Conservation (phyloP, 1,140 invertebrate species). For the Musca domestica region DNA sequence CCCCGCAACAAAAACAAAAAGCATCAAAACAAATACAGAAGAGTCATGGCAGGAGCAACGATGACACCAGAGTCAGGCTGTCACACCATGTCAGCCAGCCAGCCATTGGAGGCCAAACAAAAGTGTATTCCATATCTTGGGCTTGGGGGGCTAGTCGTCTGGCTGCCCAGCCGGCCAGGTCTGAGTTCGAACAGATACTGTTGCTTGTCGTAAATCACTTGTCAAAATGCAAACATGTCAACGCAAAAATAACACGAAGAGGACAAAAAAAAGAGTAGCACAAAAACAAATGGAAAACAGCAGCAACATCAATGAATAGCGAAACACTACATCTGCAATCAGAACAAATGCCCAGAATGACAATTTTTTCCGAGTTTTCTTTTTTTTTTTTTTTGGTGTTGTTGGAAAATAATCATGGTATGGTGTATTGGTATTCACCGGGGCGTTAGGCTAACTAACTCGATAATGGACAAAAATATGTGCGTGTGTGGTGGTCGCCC, state of each 20-base stretch:
- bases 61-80: background rate
- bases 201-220: slow-evolving; percentile 16
- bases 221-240: slow-evolving; percentile 21
- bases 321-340: too few relatives aligned
- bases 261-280: too few relatives aligned
- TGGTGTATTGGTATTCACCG: too few relatives aligned
- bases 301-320: too few relatives aligned
- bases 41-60: background rate
- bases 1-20: background rate
- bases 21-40: background rate
- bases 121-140: background rate
- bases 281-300: too few relatives aligned
- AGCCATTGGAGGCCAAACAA: background rate
- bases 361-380: too few relatives aligned
- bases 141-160: background rate
- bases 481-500: too few relatives aligned
- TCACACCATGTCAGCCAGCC: background rate
- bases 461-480: too few relatives aligned
- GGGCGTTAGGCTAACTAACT: too few relatives aligned
- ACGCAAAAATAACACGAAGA: slow-evolving; percentile 12
- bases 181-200: background rate
- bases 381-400: too few relatives aligned
- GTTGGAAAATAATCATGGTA: too few relatives aligned
- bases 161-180: background rate
- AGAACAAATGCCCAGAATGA: too few relatives aligned